These are phyloP conservation scores for Bos javanicus DNA, from an alignment of 2,113 vertebrate genomes.

Conservation along the genomic window DNA sequence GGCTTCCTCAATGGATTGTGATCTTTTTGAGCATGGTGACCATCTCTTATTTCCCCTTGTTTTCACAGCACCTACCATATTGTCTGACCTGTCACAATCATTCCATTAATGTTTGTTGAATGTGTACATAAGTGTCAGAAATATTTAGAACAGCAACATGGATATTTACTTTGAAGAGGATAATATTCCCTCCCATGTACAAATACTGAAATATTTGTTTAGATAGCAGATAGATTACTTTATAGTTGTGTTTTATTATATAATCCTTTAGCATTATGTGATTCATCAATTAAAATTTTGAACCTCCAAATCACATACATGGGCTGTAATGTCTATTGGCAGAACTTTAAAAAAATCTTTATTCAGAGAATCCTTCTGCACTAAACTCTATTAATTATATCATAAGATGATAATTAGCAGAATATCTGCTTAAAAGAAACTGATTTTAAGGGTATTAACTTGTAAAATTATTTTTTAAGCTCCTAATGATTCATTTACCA, in stretches of 20 bases:
- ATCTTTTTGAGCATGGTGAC: neutral
- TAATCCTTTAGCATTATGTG: neutral
- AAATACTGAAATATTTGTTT: conserved; percentile 30
- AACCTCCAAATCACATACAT: neutral
- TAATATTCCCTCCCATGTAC: neutral
- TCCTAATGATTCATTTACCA: neutral
- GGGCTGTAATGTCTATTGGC: neutral
- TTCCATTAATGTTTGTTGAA: neutral
- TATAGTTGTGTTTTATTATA: neutral
- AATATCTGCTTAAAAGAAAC: neutral
- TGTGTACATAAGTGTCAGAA: neutral
- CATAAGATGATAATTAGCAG: neutral
- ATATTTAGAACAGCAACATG: neutral
- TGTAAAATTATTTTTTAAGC: neutral
- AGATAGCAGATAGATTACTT: conserved; percentile 16
- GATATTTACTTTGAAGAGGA: neutral
- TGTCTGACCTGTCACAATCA: neutral
- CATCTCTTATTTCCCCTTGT: neutral
- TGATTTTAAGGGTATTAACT: neutral
- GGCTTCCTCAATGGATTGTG: neutral
- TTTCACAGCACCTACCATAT: neutral
- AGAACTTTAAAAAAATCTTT: neutral
- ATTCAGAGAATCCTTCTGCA: neutral
- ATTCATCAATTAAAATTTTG: neutral
- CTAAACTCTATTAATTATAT: neutral